Evolutionary conservation across 2,888 invertebrate genomes (phyloP), one percentile per base, ranked within the genome.

Genomic region (Eupithecia subfuscata): DNA sequence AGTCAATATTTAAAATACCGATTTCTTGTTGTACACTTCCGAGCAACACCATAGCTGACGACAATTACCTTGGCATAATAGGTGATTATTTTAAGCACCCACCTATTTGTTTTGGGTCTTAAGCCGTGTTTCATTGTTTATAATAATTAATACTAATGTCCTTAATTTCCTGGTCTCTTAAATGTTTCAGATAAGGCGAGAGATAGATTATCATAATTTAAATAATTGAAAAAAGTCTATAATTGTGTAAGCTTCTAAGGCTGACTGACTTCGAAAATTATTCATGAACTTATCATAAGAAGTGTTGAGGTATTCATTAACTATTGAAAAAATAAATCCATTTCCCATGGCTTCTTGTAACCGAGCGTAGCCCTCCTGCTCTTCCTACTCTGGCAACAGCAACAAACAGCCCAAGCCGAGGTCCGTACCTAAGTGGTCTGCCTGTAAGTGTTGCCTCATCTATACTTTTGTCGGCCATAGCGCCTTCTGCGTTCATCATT

Each of bases 1-100:
- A 14, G 70, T 22, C 68, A 74, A 75, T 75, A 77, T 75, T 76
- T 79, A 77, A 72, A 75, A 75, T 77, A 74, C 69, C 69, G 73
- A 75, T 75, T 78, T 60, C 69, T 22, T 18, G 16, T 8, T 0
- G 34, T 60, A 25, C 22, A 64, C 64, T 64, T 64, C 64, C 64
- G 64, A 64, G 64, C 64, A 64, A 34, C 25, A 63, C 14, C 45
- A 25, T 16, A 1, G 25, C 9, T 14, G 30, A 45, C 25, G 60
- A 60, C 12, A 60, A 60, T 60, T 22, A 22, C 56, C 12, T 60
- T 12, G 12, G 14, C 60, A 2, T 60, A 60, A 25, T 60, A 6
- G 60, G 60, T 60, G 25, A 60, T 60, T 60, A 60, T 60, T 56
- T 60, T 25, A 60, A 60, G 5, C 14, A 60, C 12, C 11, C 11